These are phyloP conservation scores for Scaptomyza reducta DNA, from an alignment of 2,888 invertebrate species.

Conservation along the genomic window DNA sequence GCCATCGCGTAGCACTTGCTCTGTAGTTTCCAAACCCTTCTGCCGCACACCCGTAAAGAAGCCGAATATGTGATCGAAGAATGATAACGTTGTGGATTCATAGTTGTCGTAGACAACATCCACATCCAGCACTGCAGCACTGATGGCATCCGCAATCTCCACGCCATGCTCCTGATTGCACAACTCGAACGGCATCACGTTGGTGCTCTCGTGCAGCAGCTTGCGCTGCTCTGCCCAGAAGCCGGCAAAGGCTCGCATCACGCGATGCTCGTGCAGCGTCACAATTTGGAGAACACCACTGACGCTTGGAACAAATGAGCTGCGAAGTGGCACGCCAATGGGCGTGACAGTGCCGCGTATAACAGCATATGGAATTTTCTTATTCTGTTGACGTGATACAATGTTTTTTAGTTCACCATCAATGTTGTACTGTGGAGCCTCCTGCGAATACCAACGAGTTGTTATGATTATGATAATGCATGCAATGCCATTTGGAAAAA, in stretches of 20 bases:
- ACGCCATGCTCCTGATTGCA: slow-evolving; percentile 87
- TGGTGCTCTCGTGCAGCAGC: slow-evolving; percentile 91
- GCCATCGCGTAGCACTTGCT: slow-evolving; percentile 93
- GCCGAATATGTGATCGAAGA: slow-evolving; percentile 93
- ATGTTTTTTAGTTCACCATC: slow-evolving; percentile 87
- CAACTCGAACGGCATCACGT: slow-evolving; percentile 92
- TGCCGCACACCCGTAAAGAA: slow-evolving; percentile 93
- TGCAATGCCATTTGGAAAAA: background rate
- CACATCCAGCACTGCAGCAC: slow-evolving; percentile 90
- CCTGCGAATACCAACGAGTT: slow-evolving; percentile 83
- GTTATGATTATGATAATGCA: slow-evolving; percentile 30
- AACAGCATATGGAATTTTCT: slow-evolving; percentile 90
- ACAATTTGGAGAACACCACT: slow-evolving; percentile 92
- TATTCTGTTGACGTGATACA: slow-evolving; percentile 87
- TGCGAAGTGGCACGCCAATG: slow-evolving; percentile 90
- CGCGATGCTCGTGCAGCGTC: slow-evolving; percentile 91
- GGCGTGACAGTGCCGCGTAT: slow-evolving; percentile 91
- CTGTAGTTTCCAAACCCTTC: slow-evolving; percentile 93
- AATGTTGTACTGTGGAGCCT: slow-evolving; percentile 89
- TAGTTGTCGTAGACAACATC: slow-evolving; percentile 92
- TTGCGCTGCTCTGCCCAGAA: slow-evolving; percentile 94
- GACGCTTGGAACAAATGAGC: slow-evolving; percentile 89
- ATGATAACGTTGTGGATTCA: slow-evolving; percentile 90
- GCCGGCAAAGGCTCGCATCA: slow-evolving; percentile 92
- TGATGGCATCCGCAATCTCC: slow-evolving; percentile 90